Percentiles rank a stretch among this genome's conserved stretches.
These are phyloP conservation scores for Platanista minor DNA, from an alignment of 2,113 vertebrate genomes.

Conservation along the genomic window DNA sequence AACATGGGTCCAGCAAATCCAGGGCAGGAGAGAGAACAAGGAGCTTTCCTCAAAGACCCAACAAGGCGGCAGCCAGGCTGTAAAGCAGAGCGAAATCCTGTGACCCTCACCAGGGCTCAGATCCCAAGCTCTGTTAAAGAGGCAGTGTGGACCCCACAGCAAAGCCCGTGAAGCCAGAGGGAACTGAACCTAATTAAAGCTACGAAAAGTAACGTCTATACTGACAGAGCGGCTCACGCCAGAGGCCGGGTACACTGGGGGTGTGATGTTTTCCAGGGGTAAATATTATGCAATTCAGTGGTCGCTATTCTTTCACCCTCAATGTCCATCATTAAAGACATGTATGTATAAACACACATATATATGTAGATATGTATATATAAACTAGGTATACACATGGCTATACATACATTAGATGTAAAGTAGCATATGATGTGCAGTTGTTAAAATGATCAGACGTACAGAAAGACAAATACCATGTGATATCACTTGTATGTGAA, in stretches of 20 bases:
- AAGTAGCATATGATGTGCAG: background rate
- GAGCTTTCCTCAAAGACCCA: background rate
- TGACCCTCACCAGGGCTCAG: background rate
- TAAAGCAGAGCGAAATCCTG: rapidly evolving
- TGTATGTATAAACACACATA: no score
- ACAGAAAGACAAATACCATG: no score
- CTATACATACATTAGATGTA: no score
- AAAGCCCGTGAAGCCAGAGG: background rate
- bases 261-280: background rate
- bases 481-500: no score
- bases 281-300: background rate
- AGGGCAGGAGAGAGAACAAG: background rate
- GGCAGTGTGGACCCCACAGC: no score
- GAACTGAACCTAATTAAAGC: background rate
- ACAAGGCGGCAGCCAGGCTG: background rate
- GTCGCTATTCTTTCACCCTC: background rate
- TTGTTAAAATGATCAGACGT: background rate
- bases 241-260: background rate
- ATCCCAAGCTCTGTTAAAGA: background rate
- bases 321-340: background rate
- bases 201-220: rapidly evolving
- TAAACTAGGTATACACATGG: no score
- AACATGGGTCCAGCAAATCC: background rate
- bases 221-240: no score
- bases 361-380: background rate